Evolutionary conservation across 2,797 vertebrate genomes (phyloP).

Genomic region (Smutsia temminckii): DNA sequence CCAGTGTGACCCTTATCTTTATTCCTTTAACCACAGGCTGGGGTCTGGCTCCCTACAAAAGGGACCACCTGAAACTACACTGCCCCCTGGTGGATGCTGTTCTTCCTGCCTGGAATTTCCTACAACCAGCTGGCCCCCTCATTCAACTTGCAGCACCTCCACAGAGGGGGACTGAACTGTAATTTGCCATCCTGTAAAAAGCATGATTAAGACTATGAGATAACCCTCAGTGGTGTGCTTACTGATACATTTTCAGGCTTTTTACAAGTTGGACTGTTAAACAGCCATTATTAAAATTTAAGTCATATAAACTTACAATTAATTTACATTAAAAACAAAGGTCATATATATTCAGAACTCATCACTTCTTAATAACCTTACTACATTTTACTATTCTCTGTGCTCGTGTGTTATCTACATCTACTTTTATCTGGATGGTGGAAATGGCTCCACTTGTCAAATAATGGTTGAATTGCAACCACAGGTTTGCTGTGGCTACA

Average conservation of each 20-base stretch:
- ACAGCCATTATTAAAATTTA: neutral
- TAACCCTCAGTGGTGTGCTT: neutral
- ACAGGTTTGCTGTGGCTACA: neutral
- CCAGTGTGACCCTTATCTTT: neutral
- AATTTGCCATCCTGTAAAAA: neutral
- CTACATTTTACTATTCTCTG: neutral
- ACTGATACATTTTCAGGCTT: neutral
- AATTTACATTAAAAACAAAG: conserved; percentile 10
- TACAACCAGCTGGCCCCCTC: neutral
- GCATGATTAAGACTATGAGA: neutral
- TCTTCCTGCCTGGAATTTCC: neutral
- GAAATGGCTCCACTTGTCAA: neutral
- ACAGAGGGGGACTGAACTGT: neutral
- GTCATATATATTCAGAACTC: neutral
- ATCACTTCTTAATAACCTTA: conserved; percentile 9
- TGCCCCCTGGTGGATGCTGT: conserved; percentile 58
- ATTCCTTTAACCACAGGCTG: neutral
- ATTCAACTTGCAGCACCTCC: neutral
- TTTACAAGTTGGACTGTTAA: conserved; percentile 25
- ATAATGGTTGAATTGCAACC: neutral
- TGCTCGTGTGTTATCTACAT: neutral
- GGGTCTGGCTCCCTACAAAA: neutral
- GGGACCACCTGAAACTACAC: conserved; percentile 37
- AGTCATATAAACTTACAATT: neutral
- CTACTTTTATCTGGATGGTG: neutral